Percentiles rank a stretch among this genome's conserved stretches.
These are phyloP conservation scores for Mastomys coucha DNA, from an alignment of 2,113 vertebrate species.

Conservation along the genomic window DNA sequence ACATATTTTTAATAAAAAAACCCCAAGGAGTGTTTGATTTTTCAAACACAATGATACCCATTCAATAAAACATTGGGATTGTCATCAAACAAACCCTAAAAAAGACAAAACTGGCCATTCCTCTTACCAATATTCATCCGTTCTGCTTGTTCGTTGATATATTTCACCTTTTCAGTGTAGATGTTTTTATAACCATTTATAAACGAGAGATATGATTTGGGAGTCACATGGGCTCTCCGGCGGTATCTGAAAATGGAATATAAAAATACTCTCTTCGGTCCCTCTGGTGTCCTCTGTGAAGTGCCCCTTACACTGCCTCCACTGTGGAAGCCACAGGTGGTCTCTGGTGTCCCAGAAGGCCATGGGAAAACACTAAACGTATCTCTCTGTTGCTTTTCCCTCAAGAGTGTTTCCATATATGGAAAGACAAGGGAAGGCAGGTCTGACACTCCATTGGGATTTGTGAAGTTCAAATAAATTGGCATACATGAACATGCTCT, in stretches of 20 bases:
- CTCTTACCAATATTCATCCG: constrained; percentile 92
- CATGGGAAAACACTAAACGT: background rate
- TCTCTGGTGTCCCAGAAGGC: background rate
- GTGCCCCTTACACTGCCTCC: background rate
- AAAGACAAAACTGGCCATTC: background rate
- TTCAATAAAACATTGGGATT: background rate
- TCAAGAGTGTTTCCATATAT: background rate
- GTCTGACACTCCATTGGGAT: background rate
- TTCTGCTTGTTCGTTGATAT: constrained; percentile 90
- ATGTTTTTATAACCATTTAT: constrained; percentile 90
- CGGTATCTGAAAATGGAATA: constrained; percentile 84
- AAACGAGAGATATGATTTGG: constrained; percentile 90
- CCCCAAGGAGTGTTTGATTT: background rate
- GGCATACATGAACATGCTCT: background rate
- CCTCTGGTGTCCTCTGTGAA: background rate
- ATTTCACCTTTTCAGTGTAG: constrained; percentile 89
- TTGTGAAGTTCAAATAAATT: background rate
- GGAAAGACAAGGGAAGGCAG: background rate
- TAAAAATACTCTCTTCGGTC: background rate
- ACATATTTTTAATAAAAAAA: background rate
- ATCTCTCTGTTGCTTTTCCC: background rate
- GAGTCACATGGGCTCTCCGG: constrained; percentile 87
- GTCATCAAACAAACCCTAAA: background rate
- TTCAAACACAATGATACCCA: background rate
- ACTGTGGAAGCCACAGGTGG: background rate